Evolutionary conservation across 2,888 invertebrate species (phyloP).

Genomic region (Drosophila colorata): DNA sequence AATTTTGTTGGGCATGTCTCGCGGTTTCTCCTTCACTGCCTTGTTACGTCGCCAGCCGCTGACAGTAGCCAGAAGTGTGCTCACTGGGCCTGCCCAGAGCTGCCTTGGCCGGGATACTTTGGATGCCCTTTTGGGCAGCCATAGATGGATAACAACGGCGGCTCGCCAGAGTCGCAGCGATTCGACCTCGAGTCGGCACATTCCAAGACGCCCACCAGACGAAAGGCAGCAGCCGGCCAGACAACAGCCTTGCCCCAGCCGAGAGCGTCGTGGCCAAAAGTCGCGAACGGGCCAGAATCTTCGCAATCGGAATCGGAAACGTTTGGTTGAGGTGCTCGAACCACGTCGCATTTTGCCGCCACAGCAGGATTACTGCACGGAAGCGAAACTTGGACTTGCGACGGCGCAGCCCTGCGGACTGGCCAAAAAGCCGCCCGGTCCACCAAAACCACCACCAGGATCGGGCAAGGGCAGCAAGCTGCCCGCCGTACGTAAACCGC

Average conservation of each 20-base stretch:
- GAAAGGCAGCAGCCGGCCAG: constrained; percentile 5
- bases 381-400: not conserved
- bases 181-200: not conserved
- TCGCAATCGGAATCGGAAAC: not conserved
- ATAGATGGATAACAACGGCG: not conserved
- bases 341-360: constrained; percentile 4
- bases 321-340: not conserved
- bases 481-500: not conserved
- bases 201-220: constrained; percentile 1
- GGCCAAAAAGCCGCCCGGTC: not conserved
- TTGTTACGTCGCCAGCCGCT: not conserved
- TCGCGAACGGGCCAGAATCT: no score
- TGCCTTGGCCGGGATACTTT: not conserved
- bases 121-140: not conserved
- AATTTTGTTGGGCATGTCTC: constrained; percentile 33
- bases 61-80: rapidly evolving
- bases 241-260: not conserved
- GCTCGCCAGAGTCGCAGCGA: not conserved
- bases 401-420: not conserved
- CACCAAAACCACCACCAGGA: not conserved
- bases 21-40: not conserved
- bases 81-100: not conserved
- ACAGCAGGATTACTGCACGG: not conserved
- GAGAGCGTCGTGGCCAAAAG: not conserved
- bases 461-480: not conserved